These are phyloP conservation scores for Mirza zaza DNA, from an alignment of 2,113 vertebrate species.

Conservation along the genomic window DNA sequence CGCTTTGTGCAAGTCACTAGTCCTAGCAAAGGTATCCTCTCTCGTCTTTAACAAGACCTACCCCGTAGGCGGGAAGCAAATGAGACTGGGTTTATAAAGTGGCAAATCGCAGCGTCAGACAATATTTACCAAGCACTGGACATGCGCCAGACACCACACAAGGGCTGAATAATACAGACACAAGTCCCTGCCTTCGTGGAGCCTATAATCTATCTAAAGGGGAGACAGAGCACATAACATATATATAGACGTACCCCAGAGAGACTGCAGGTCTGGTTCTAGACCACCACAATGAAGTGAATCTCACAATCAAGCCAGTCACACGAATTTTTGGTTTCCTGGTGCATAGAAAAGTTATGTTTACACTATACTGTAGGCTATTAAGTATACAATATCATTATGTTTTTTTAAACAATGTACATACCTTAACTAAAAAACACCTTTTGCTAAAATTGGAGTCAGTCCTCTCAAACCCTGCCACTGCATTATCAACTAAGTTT, in stretches of 20 bases:
- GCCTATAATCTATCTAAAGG: background rate
- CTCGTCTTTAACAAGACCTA: background rate
- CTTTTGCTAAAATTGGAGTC: background rate
- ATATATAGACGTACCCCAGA: background rate
- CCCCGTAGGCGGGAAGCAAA: background rate
- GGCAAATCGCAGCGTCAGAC: background rate
- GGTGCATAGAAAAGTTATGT: background rate
- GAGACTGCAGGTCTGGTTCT: background rate
- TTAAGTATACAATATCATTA: background rate
- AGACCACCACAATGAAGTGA: background rate
- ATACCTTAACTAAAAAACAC: background rate
- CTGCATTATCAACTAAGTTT: background rate
- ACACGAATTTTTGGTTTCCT: background rate
- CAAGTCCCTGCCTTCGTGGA: background rate
- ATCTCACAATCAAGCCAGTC: background rate
- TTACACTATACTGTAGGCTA: background rate
- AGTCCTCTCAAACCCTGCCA: background rate
- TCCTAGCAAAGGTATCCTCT: background rate
- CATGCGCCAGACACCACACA: background rate
- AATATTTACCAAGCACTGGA: background rate
- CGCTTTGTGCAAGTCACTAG: background rate
- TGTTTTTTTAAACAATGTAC: background rate
- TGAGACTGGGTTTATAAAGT: background rate
- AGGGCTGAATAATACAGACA: background rate
- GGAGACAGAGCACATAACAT: background rate